Percentiles rank a stretch among this genome's conserved stretches.
phyloP scores from a whole-genome alignment of 2,113 vertebrate species.

The Erinaceus europaeus region DNA sequence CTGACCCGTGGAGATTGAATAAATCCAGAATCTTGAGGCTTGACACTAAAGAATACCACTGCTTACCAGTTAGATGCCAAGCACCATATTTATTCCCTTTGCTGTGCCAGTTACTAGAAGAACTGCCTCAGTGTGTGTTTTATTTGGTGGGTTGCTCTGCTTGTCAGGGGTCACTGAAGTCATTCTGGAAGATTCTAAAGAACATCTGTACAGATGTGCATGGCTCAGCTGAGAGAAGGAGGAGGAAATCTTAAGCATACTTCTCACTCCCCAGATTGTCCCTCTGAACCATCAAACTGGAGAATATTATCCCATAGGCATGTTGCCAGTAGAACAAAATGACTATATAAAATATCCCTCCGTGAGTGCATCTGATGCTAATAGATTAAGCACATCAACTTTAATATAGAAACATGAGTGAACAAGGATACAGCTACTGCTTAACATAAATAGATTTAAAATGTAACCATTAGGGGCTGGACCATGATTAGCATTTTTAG shows the following conservation, averaged over 20 bases:
- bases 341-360: background rate
- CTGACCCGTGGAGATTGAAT: background rate
- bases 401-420: background rate
- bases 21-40: background rate
- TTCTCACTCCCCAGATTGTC: background rate
- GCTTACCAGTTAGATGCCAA: background rate
- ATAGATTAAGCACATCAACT: background rate
- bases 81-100: background rate
- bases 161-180: conserved; percentile 14
- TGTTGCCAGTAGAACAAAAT: background rate
- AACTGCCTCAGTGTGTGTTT: background rate
- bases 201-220: conserved; percentile 23
- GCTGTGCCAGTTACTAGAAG: background rate
- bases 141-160: background rate
- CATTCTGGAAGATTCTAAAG: conserved; percentile 31
- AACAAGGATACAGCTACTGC: background rate
- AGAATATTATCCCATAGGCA: background rate
- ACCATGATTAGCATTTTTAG: background rate
- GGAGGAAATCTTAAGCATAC: background rate
- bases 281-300: background rate
- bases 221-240: background rate
- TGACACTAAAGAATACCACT: background rate
- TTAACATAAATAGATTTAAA: background rate
- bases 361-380: background rate
- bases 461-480: background rate